Evolutionary conservation across 2,113 vertebrate species (phyloP), one percentile per base, ranked within the genome.

Genomic region (Epinephelus lanceolatus): DNA sequence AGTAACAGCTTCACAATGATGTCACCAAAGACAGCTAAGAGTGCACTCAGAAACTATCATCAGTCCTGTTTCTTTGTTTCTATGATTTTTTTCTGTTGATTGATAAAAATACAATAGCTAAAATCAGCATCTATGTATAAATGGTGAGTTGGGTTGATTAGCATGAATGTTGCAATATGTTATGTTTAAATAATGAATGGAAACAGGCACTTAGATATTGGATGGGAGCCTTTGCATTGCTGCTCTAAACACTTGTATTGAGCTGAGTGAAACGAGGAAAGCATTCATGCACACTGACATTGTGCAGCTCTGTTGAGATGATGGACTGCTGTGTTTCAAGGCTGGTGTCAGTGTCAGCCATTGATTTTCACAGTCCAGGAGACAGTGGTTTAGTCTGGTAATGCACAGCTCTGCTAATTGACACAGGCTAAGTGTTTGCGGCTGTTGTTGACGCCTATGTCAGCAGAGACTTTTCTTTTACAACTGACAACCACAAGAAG

Each of bases 391-490:
- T 81, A 81, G 80, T 89, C 78, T 81, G 61, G 52, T 65, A 70
- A 75, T 62, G 76, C 67, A 60, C 42, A 76, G 14, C 78, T 84
- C 59, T 67, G 66, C 76, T 91, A 92, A 91, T 86, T 88, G 85
- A 87, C 71, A 69, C 76, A 51, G 40, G 59, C 75, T 59, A 61
- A 90, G 68, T 78, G 84, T 82, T 81, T 85, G 80, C 19, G 72
- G 88, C 67, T 80, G 83, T 70, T 77, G 78, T 81, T 65, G 80
- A 84, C 3, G 66, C 72, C 27, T 81, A 79, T 68, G 86, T 92
- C 91, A 88, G 92, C 88, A 88, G n/a, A 76, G 71, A 30, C n/a
- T 56, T 75, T 27, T 5, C 49, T 71, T 89, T 89, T 80, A 91
- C 84, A 77, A 79, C 73, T 69, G 45, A 45, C 71, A 78, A 49